Evolutionary conservation across 2,113 vertebrate species (phyloP).

Genomic region (Phrynocephalus versicolor): DNA sequence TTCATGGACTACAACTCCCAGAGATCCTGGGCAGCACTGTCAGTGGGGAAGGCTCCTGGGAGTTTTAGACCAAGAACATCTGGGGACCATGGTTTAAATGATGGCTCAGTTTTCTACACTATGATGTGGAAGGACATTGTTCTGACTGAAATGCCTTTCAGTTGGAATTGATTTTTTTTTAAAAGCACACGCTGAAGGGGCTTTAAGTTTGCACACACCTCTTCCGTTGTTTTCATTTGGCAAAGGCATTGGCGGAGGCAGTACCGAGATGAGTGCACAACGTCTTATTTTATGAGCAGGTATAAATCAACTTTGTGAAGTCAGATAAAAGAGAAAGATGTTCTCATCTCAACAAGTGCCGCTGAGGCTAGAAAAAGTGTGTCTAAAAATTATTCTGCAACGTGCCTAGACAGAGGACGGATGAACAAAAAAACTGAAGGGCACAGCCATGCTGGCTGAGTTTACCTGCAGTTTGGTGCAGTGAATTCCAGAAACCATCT

Average conservation of each 20-base stretch:
- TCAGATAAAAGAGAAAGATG: neutral
- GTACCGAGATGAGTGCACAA: conserved; percentile 8
- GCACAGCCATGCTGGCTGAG: neutral
- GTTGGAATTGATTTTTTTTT: conserved; percentile 28
- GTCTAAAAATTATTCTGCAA: conserved; percentile 21
- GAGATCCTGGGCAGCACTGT: too few species aligned
- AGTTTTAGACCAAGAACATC: too few species aligned
- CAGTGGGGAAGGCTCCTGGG: too few species aligned
- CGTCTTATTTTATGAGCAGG: neutral
- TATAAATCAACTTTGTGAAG: conserved; percentile 2
- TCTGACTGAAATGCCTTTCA: conserved; percentile 22
- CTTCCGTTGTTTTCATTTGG: conserved; percentile 7
- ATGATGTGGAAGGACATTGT: neutral
- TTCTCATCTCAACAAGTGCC: accelerated
- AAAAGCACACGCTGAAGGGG: neutral
- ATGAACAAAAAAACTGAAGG: neutral
- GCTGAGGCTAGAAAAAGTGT: neutral
- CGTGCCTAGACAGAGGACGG: conserved; percentile 10
- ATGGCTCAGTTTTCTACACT: neutral
- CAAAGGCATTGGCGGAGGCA: neutral
- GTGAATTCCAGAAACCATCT: neutral
- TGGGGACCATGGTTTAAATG: conserved; percentile 7
- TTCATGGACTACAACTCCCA: too few species aligned
- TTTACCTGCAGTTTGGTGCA: too few species aligned
- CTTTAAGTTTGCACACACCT: conserved; percentile 8